Evolutionary conservation across 2,113 vertebrate genomes (phyloP), one percentile per base, ranked within the genome.

Genomic region (Osmerus eperlanus): DNA sequence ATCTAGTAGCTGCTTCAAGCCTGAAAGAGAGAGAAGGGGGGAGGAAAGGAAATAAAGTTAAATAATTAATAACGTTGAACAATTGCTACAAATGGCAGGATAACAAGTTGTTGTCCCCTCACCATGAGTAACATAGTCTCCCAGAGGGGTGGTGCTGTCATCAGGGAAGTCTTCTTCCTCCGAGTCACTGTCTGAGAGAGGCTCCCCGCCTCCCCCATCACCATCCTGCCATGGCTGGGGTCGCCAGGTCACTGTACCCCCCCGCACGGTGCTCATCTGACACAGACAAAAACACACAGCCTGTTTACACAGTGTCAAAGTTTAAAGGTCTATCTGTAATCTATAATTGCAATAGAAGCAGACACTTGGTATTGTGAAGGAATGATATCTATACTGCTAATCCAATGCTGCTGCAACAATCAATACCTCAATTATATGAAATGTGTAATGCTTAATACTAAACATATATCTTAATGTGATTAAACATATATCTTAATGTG

Each of bases 141-240:
- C 92, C 63, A 93, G 68, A 0, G 92, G 92, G 1, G 91, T 93
- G 61, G 90, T 92, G 70, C 87, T 91, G 81, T 92, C 91, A 23
- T 93, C 92, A 0, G 92, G 92, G 65, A 93, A 93, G 88, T 93
- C 92, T 73, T 93, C 92, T 76, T 93, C 92, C 61, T 93, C 92
- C 0, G 92, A 93, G 86, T 93, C 92, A 11, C 91, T 92, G 86
- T 93, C 92, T 0, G 92, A 93, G 52, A 93, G 90, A 2, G 92
- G 92, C 59, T 93, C 92, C 4, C 88, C 89, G 54, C 89, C 87
- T 2, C 88, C 90, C 4, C 89, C 83, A 1, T 91, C 91, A n/a
- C 89, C 88, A 3, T 93, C 92, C 85, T 92, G 90, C 92, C 92
- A 93, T 0, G 92, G 92, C 86, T 91, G 91, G 65, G 92, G 92